Conservation (phyloP, 2,113 vertebrate genomes). For the Macrotis lagotis region DNA sequence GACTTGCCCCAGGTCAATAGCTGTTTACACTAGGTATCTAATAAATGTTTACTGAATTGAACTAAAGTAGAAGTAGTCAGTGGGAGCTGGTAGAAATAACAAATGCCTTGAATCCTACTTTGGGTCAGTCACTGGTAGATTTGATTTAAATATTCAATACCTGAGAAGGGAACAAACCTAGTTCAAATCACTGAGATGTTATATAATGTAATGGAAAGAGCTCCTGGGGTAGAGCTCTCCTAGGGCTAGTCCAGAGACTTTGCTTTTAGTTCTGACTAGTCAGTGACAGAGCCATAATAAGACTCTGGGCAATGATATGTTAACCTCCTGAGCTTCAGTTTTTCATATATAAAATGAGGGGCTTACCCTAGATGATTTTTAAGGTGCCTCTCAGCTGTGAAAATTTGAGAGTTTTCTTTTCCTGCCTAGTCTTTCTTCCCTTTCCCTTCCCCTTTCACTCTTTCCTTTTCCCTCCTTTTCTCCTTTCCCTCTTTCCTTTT, state of each 20-base stretch:
- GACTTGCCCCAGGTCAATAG: background rate
- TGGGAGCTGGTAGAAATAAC: conserved; percentile 8
- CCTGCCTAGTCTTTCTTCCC: background rate
- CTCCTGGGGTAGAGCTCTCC: background rate
- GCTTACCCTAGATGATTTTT: conserved; percentile 3
- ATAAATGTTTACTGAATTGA: background rate
- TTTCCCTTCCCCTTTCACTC: background rate
- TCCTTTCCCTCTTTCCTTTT: background rate
- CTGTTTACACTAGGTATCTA: background rate
- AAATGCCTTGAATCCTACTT: conserved; percentile 23
- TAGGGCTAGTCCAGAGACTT: conserved; percentile 40
- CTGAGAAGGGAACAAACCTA: conserved; percentile 9
- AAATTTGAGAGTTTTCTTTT: background rate
- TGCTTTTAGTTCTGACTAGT: conserved; percentile 16
- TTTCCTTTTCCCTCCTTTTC: background rate
- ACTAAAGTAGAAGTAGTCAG: background rate
- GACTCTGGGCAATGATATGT: background rate
- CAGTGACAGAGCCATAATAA: background rate
- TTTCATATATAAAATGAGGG: conserved; percentile 11
- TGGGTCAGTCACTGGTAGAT: background rate
- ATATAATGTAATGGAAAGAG: background rate
- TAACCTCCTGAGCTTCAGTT: background rate
- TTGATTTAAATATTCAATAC: background rate
- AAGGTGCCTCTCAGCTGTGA: conserved; percentile 11
- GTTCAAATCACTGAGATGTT: background rate